Evolutionary conservation across 2,888 invertebrate species (phyloP).

Genomic region (Poecilobothrus nobilitatus): DNA sequence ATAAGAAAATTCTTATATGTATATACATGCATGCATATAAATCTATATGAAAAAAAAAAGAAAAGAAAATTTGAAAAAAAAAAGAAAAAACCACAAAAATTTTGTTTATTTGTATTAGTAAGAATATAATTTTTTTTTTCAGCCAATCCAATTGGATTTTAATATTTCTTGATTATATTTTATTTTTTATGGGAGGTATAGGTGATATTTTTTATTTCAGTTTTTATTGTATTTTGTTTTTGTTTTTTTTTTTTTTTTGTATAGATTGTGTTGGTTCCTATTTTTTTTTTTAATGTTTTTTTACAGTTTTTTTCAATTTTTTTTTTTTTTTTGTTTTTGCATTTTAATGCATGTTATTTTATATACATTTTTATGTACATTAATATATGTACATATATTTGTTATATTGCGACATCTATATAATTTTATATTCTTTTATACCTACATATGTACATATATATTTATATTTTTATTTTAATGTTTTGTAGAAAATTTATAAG

Average conservation of each 20-base stretch:
- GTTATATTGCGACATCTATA: neutral
- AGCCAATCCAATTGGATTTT: constrained; percentile 4
- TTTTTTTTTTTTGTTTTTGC: neutral
- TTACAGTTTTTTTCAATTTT: neutral
- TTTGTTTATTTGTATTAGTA: neutral
- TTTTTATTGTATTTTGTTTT: too few relatives aligned
- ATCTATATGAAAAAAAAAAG: too few relatives aligned
- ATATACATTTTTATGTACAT: too few relatives aligned
- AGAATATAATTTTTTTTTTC: neutral
- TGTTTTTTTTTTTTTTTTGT: neutral
- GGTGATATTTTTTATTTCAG: neutral
- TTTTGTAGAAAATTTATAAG: too few relatives aligned
- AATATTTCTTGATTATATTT: neutral
- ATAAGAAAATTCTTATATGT: too few relatives aligned
- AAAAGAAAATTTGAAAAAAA: too few relatives aligned
- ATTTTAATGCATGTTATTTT: neutral
- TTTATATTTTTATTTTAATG: too few relatives aligned
- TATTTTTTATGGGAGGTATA: constrained; percentile 1
- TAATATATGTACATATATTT: too few relatives aligned
- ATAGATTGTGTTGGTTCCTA: neutral
- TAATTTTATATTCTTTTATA: neutral
- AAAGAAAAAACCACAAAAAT: neutral
- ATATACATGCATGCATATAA: too few relatives aligned
- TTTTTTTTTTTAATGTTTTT: neutral
- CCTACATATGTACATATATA: too few relatives aligned